A percentile compares a stretch with the other conserved stretches of the same genome.
Conservation (phyloP, 2,888 invertebrate genomes). For the Drepana falcataria region DNA sequence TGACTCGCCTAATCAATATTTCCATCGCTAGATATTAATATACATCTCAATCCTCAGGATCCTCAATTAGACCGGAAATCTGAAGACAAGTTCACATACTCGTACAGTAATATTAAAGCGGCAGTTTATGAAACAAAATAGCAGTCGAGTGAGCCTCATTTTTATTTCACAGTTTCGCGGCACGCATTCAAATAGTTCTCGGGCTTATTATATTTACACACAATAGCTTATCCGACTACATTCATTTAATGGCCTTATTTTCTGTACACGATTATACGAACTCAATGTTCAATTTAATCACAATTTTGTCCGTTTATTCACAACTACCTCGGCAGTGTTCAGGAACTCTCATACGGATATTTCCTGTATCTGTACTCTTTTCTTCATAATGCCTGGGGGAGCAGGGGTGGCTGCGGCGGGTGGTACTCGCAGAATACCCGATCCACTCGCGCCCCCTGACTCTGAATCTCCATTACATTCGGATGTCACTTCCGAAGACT, state of each 20-base stretch:
- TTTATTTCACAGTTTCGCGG: conserved; percentile 28
- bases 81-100: conserved; percentile 22
- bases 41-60: conserved; percentile 28
- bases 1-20: conserved; percentile 11
- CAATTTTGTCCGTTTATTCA: conserved; percentile 70
- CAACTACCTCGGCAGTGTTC: conserved; percentile 61
- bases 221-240: conserved; percentile 12
- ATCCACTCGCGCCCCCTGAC: conserved; percentile 58
- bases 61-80: conserved; percentile 36
- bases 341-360: conserved; percentile 88
- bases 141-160: conserved; percentile 16
- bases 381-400: conserved; percentile 89
- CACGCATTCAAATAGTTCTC: conserved; percentile 12
- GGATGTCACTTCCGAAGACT: conserved; percentile 63
- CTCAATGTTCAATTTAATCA: conserved; percentile 34
- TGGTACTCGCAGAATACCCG: conserved; percentile 71
- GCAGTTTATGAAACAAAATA: conserved; percentile 27
- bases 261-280: conserved; percentile 31
- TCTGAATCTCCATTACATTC: conserved; percentile 65
- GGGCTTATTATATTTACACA: conserved; percentile 31
- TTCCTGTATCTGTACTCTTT: conserved; percentile 94
- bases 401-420: conserved; percentile 72
- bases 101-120: conserved; percentile 34
- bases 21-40: conserved; percentile 22
- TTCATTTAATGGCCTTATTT: conserved; percentile 6